These are phyloP conservation scores for Oxystoma pomonae DNA, from an alignment of 2,888 invertebrate genomes.

Conservation along the genomic window DNA sequence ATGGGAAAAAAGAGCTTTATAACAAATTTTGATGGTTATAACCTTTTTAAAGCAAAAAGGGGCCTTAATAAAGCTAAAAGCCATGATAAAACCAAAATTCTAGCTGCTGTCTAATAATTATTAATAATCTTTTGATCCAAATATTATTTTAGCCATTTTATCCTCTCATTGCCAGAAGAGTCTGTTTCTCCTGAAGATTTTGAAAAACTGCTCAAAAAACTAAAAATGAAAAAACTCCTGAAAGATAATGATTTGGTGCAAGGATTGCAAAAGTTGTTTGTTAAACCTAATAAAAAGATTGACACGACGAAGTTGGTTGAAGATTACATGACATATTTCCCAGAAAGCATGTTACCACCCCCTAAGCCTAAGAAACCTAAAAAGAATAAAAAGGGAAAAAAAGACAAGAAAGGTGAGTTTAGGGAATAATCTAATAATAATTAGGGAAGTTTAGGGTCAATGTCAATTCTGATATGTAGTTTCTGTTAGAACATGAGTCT, in stretches of 20 bases:
- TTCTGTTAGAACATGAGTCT: too few relatives aligned
- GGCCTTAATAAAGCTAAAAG: too few relatives aligned
- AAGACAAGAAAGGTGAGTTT: constrained; percentile 15
- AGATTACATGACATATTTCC: constrained; percentile 46
- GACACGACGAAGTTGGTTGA: constrained; percentile 44
- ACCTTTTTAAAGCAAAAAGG: too few relatives aligned
- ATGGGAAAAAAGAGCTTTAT: too few relatives aligned
- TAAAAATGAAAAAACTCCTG: constrained; percentile 42
- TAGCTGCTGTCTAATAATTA: too few relatives aligned
- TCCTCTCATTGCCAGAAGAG: constrained; percentile 42
- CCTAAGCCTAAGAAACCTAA: constrained; percentile 37
- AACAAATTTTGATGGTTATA: too few relatives aligned
- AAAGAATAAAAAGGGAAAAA: constrained; percentile 25
- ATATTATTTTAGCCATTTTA: constrained; percentile 41
- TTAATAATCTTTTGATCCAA: too few relatives aligned
- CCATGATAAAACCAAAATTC: too few relatives aligned
- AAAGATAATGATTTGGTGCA: constrained; percentile 38
- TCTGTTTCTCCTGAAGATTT: constrained; percentile 40
- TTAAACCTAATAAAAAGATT: constrained; percentile 40
- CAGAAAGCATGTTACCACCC: constrained; percentile 42
- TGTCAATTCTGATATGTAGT: too few relatives aligned
- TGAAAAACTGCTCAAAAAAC: constrained; percentile 32
- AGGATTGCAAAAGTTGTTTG: constrained; percentile 42
- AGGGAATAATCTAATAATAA: too few relatives aligned
- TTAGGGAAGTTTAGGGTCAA: too few relatives aligned